Conservation (phyloP, 2,113 vertebrate genomes). For the Dromiciops gliroides region DNA sequence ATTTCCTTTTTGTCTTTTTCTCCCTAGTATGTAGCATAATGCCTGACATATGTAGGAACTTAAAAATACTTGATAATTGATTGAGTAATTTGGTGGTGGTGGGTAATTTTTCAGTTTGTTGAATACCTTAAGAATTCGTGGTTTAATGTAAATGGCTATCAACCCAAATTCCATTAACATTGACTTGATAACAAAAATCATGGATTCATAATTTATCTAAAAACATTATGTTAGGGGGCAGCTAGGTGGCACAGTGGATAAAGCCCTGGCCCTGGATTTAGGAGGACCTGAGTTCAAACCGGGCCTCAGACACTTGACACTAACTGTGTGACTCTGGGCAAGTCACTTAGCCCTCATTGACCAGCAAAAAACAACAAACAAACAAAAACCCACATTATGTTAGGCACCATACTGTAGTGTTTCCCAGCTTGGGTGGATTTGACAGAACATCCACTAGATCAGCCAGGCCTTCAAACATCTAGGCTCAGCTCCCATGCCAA, state of each 20-base stretch:
- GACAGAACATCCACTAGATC: not conserved
- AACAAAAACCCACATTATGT: no score
- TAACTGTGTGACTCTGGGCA: no score
- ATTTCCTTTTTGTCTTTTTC: not conserved
- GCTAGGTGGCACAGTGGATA: no score
- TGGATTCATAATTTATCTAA: not conserved
- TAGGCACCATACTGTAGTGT: not conserved
- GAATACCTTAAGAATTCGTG: not conserved
- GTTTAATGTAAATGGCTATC: not conserved
- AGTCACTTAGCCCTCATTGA: no score
- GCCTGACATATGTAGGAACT: not conserved
- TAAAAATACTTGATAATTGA: not conserved
- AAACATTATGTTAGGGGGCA: no score
- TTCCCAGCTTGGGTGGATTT: not conserved
- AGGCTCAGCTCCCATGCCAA: not conserved
- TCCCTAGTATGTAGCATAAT: not conserved
- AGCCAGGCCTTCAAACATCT: not conserved
- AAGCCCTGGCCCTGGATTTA: no score
- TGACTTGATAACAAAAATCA: not conserved
- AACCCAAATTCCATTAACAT: not conserved
- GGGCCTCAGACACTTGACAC: no score
- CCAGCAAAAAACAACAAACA: no score
- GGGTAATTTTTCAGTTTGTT: not conserved
- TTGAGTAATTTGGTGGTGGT: not conserved
- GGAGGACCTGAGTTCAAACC: no score